These are phyloP conservation scores for Hephaestus fuliginosus DNA, from an alignment of 2,797 vertebrate species.

Conservation along the genomic window DNA sequence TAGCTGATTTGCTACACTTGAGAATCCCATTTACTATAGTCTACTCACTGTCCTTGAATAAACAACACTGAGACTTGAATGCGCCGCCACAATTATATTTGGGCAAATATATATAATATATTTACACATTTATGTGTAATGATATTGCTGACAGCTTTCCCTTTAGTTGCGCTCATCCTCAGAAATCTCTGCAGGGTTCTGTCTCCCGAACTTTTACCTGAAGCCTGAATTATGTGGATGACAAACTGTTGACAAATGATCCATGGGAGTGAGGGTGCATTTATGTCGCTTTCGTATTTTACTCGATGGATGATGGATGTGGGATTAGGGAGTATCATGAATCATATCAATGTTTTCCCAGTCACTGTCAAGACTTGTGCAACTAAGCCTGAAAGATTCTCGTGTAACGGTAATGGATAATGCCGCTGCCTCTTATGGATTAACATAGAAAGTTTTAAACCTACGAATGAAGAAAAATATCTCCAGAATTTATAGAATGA, in stretches of 20 bases:
- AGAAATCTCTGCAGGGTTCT: slow-evolving; percentile 34
- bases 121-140: slow-evolving; percentile 23
- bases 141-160: slow-evolving; percentile 42
- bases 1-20: slow-evolving; percentile 21
- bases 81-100: slow-evolving; percentile 23
- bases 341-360: slow-evolving; percentile 70
- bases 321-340: slow-evolving; percentile 69
- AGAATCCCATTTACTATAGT: slow-evolving; percentile 27
- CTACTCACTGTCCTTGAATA: slow-evolving; percentile 38
- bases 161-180: slow-evolving; percentile 38
- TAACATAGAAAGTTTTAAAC: slow-evolving; percentile 31
- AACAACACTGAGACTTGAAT: slow-evolving; percentile 33
- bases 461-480: not conserved
- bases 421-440: slow-evolving; percentile 32
- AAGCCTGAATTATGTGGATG: slow-evolving; percentile 55
- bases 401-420: slow-evolving; percentile 35
- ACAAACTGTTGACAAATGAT: slow-evolving; percentile 71
- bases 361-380: slow-evolving; percentile 48
- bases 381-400: slow-evolving; percentile 42
- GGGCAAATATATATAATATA: slow-evolving; percentile 29
- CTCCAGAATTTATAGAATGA: slow-evolving; percentile 1
- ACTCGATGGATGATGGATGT: slow-evolving; percentile 70
- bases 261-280: slow-evolving; percentile 60
- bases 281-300: slow-evolving; percentile 63
- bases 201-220: slow-evolving; percentile 33